Percentiles rank a stretch among this genome's conserved stretches.
Conservation (phyloP, 2,888 invertebrate genomes). For the Drosophila prolongata region DNA sequence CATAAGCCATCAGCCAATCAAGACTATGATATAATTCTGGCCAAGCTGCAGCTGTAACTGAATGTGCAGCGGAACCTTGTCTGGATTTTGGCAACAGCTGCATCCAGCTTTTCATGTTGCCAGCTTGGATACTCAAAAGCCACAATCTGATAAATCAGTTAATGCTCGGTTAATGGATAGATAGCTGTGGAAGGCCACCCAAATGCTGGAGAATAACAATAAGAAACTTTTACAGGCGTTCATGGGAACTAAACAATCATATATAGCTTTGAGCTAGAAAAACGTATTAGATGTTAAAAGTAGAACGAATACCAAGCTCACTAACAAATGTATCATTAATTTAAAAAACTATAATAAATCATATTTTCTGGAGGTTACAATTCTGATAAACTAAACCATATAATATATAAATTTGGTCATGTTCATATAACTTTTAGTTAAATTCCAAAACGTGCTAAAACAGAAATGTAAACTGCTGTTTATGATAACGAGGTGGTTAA, state of each 20-base stretch:
- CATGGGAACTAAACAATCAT: slow-evolving; percentile 17
- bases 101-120: slow-evolving; percentile 44
- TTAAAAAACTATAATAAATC: no score
- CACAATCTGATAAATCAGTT: slow-evolving; percentile 16
- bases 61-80: slow-evolving; percentile 40
- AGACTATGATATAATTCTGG: slow-evolving; percentile 68
- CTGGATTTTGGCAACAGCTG: slow-evolving; percentile 36
- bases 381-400: not conserved
- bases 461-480: slow-evolving; percentile 1
- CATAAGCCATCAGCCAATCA: slow-evolving; percentile 42
- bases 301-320: not conserved
- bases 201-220: slow-evolving; percentile 13
- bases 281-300: not conserved
- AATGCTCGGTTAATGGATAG: slow-evolving; percentile 22
- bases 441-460: slow-evolving; percentile 19
- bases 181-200: slow-evolving; percentile 28
- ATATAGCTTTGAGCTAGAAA: not conserved
- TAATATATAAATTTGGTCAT: not conserved
- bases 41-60: slow-evolving; percentile 49
- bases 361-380: no score
- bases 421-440: not conserved
- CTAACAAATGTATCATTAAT: not conserved
- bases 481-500: not conserved
- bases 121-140: slow-evolving; percentile 3
- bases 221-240: not conserved